Base-by-base conservation (phyloP, 2,888 invertebrate species). In the Rhopalosiphum nymphaeae region DNA sequence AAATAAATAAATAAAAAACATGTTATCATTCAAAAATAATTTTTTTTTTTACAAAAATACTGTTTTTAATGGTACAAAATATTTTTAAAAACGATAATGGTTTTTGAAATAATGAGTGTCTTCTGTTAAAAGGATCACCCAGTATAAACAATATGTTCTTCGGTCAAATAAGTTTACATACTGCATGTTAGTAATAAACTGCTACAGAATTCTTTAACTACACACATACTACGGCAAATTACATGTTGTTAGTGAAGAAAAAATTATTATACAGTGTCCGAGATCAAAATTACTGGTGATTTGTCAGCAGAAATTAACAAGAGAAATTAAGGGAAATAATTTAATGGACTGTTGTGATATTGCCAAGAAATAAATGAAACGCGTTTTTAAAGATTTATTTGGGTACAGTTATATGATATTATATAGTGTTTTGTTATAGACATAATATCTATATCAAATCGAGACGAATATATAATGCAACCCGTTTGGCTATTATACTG, bases 271-370 rank as follows among this genome's bases (percentile, higher is more conserved):
- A 29, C 16, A 46, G 86, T 46, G 86, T 44, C 44, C 49, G 29
- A 78, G 90, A 90, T 89, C 57, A 84, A 84, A 84, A 91, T 53
- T 53, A 84, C 84, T 56, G 56, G 42, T 91, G 36, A 91, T 56
- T n/a, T 86, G 87, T 87, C 87, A 49, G 87, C 87, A 87, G 36
- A 92, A 92, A 92, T 92, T 92, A 92, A 92, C 92, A 44, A 61
- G 86, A 49, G 61, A 92, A 87, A 92, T 92, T 92, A 92, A 67
- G 61, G 49, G 26, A 61, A 61, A 92, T 92, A 46, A 86, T 92
- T 92, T 92, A 92, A 92, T 29, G 61, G 57, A 46, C 61, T n/a
- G 86, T 46, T 92, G 91, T 86, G 21, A 86, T 86, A 46, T 92
- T 92, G 91, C 91, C 91, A 92, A 92, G 61, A 61, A 87, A 61